Conservation (phyloP, 2,888 invertebrate species). For the Sinhomidia bicolor region DNA sequence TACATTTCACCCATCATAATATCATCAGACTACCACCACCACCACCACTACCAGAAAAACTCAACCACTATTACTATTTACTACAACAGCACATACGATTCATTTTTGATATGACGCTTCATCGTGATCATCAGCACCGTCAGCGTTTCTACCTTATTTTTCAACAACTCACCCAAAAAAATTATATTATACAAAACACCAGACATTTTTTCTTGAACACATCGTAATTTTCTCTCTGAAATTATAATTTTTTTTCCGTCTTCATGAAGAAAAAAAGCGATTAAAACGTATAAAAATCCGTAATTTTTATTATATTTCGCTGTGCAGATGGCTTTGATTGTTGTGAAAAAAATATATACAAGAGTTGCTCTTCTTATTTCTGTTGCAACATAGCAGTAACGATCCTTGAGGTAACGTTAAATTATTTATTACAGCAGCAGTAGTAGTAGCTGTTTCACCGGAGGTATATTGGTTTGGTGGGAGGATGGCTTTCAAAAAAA, state of each 20-base stretch:
- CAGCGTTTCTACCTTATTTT: conserved; percentile 46
- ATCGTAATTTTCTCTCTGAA: conserved; percentile 47
- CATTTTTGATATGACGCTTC: conserved; percentile 18
- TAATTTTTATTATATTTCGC: conserved; percentile 50
- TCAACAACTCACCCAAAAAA: conserved; percentile 47
- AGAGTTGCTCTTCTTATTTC: neutral
- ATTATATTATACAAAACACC: neutral
- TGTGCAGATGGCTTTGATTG: conserved; percentile 74
- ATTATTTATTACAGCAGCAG: conserved; percentile 18
- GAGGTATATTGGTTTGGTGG: conserved; percentile 54
- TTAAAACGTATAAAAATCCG: conserved; percentile 62
- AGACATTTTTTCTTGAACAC: conserved; percentile 42
- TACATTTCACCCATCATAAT: conserved; percentile 57
- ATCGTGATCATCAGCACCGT: conserved; percentile 19
- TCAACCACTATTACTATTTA: neutral
- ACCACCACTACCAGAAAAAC: too few relatives aligned
- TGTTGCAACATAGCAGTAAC: neutral
- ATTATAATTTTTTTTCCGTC: conserved; percentile 32
- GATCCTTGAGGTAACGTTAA: conserved; percentile 24
- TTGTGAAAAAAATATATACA: neutral
- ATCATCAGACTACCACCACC: neutral
- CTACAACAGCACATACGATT: neutral
- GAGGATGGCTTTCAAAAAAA: neutral
- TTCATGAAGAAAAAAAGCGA: conserved; percentile 13
- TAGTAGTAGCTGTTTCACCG: conserved; percentile 29